phyloP scores from a whole-genome alignment of 2,797 vertebrate species.

The Muscicapa striata region DNA sequence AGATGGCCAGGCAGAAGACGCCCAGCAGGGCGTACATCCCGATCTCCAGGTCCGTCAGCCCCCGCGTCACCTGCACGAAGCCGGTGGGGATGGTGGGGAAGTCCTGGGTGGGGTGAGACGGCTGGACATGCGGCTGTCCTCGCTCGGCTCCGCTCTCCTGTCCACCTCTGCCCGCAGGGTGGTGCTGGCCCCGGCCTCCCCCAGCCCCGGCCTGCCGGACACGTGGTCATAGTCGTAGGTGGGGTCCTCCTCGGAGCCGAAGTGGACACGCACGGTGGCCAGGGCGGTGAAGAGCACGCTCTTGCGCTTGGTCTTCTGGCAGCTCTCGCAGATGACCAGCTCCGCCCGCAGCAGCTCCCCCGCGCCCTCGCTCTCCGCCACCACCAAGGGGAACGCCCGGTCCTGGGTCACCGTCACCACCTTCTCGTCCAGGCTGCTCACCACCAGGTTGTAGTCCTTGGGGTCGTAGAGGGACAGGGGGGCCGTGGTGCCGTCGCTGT shows the following conservation, averaged over 20 bases:
- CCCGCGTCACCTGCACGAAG: slow-evolving; percentile 89
- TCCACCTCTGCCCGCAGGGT: slow-evolving; percentile 75
- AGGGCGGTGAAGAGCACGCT: slow-evolving; percentile 88
- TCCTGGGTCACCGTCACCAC: slow-evolving; percentile 89
- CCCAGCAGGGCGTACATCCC: slow-evolving; percentile 97
- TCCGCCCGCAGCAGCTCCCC: slow-evolving; percentile 88
- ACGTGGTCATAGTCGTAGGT: slow-evolving; percentile 76
- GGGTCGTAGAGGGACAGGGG: slow-evolving; percentile 91
- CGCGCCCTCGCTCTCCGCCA: slow-evolving; percentile 88
- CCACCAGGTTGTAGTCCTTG: slow-evolving; percentile 95
- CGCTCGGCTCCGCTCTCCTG: slow-evolving; percentile 73
- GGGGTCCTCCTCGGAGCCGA: slow-evolving; percentile 84
- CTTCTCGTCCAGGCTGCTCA: slow-evolving; percentile 87
- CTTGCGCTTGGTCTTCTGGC: slow-evolving; percentile 97
- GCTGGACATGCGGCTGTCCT: slow-evolving; percentile 73
- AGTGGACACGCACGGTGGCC: slow-evolving; percentile 87
- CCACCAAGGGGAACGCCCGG: slow-evolving; percentile 86
- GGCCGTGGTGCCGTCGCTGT: slow-evolving; percentile 91
- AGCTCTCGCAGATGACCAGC: slow-evolving; percentile 87
- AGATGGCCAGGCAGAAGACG: slow-evolving; percentile 96
- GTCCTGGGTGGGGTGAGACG: slow-evolving; percentile 69
- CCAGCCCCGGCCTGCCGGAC: slow-evolving; percentile 74
- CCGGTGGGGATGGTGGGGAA: slow-evolving; percentile 85
- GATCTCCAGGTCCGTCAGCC: slow-evolving; percentile 95
- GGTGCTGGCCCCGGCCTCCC: slow-evolving; percentile 69